Evolutionary conservation across 2,113 vertebrate genomes (phyloP), one percentile per base, ranked within the genome.

Genomic region (Sceloporus undulatus): DNA sequence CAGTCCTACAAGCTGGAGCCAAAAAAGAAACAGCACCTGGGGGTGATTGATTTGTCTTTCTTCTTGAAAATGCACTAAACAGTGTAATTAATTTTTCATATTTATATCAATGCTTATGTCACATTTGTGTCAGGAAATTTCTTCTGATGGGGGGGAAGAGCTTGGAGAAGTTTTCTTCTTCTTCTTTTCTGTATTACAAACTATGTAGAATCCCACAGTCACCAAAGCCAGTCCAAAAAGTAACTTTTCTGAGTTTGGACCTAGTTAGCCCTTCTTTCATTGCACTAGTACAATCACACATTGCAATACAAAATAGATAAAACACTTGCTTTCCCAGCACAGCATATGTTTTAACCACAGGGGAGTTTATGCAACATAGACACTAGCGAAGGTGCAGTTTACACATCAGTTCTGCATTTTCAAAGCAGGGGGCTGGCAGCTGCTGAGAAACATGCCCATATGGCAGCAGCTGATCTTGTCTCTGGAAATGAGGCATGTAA

Each of bases 391-490:
- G 88, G 70, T 76, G 1, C 90, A 40, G 88, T 95, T 94, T 93
- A 90, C 87, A 91, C 93, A 92, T 92, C 90, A 93, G 92, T 92
- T 88, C 56, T 92, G 91, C 87, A 91, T 77, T 92, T 90, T 77
- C 91, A 90, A 88, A 87, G 48, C 89, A 75, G 83, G 0, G 0
- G 74, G 85, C 89, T 94, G 90, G 87, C 88, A 88, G 70, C 21
- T 0, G 79, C 92, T 94, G 0, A 16, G 84, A 90, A 91, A 91
- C 90, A 91, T 78, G 29, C 80, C 87, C 88, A 88, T 2, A 13
- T 38, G 21, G 83, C 90, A 93, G 84, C 84, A 29, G 87, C 91
- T 89, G 52, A 91, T 90, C 87, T 82, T 1, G 0, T 13, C 81
- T 54, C 79, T 88, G 81, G 84, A 85, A 83, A 70, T 85, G 90